phyloP scores from a whole-genome alignment of 2,888 invertebrate genomes.

The Patella caerulea region DNA sequence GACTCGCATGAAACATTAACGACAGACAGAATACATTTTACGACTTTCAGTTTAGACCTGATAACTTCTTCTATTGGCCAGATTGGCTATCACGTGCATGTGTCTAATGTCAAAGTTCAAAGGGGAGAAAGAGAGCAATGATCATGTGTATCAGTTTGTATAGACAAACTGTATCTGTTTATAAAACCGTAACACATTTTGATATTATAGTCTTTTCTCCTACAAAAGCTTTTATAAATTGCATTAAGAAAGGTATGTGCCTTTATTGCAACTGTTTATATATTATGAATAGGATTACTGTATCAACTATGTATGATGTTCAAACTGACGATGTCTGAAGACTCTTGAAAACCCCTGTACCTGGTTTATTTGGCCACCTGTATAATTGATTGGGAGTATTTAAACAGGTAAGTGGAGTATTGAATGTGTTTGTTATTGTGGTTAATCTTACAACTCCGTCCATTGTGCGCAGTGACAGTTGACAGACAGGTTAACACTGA shows the following conservation, averaged over 20 bases:
- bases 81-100: neutral
- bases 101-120: neutral
- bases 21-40: conserved; percentile 2
- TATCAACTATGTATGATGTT: too few species aligned
- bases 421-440: neutral
- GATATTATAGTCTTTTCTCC: too few species aligned
- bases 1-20: conserved; percentile 9
- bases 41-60: neutral
- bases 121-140: neutral
- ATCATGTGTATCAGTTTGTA: too few species aligned
- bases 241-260: too few species aligned
- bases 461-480: neutral
- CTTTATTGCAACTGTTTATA: too few species aligned
- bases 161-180: too few species aligned
- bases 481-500: conserved; percentile 9
- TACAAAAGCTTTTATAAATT: too few species aligned
- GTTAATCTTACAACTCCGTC: conserved; percentile 1
- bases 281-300: too few species aligned
- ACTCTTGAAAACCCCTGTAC: too few species aligned
- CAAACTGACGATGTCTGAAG: too few species aligned
- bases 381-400: neutral
- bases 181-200: too few species aligned
- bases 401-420: conserved; percentile 8
- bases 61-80: conserved; percentile 1
- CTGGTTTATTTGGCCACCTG: neutral